These are phyloP conservation scores for Paradisaea rubra DNA, from an alignment of 2,113 vertebrate species.

Conservation along the genomic window DNA sequence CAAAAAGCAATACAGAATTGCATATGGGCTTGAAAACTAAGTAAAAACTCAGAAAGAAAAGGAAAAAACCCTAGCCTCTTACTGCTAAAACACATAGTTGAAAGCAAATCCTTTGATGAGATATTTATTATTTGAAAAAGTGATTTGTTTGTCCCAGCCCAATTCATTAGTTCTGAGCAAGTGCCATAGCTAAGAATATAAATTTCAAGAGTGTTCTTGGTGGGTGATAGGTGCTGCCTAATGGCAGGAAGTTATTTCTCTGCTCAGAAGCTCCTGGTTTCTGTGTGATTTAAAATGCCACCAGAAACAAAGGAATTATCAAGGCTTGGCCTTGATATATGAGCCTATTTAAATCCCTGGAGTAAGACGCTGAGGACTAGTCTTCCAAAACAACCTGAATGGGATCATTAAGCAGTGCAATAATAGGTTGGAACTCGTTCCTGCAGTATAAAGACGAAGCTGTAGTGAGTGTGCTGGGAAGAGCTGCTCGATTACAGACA, in stretches of 20 bases:
- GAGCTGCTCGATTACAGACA: not conserved
- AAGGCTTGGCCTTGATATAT: conserved; percentile 63
- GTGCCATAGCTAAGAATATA: conserved; percentile 8
- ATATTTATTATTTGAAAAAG: not conserved
- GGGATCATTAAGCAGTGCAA: conserved; percentile 62
- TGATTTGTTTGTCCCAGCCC: conserved; percentile 17
- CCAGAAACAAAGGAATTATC: conserved; percentile 61
- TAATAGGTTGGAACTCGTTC: conserved; percentile 47
- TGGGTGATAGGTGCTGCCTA: not conserved
- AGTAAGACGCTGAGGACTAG: conserved; percentile 44
- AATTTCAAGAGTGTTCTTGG: conserved; percentile 12
- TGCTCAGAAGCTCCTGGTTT: conserved; percentile 40
- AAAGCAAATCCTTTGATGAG: not conserved
- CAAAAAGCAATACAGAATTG: not conserved
- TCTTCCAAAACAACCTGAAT: conserved; percentile 61
- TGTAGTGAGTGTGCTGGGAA: conserved; percentile 22
- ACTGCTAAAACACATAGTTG: not conserved
- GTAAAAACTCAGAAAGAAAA: not conserved
- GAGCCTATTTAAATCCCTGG: conserved; percentile 63
- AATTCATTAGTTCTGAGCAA: conserved; percentile 6
- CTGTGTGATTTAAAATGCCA: conserved; percentile 53
- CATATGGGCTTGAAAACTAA: not conserved
- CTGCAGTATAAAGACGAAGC: conserved; percentile 16
- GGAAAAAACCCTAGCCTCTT: not conserved
- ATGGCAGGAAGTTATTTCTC: conserved; percentile 35